phyloP scores from a whole-genome alignment of 2,113 vertebrate species.

The Hippocampus abdominalis region DNA sequence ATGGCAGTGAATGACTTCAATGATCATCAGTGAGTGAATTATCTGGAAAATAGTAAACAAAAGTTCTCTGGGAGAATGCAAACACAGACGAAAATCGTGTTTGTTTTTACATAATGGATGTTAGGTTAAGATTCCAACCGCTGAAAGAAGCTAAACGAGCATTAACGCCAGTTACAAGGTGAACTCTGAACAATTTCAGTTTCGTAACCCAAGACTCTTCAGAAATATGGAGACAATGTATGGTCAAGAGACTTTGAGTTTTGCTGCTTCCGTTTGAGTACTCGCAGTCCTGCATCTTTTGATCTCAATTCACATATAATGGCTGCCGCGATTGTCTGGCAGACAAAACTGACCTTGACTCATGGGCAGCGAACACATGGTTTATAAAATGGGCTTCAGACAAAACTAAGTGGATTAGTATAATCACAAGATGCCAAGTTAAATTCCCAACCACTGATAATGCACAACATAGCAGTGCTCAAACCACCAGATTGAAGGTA shows the following conservation, averaged over 20 bases:
- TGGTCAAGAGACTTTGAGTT: background rate
- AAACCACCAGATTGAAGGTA: background rate
- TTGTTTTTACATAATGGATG: background rate
- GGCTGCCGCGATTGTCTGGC: background rate
- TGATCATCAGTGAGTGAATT: background rate
- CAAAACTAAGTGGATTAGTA: conserved; percentile 43
- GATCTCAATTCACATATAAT: background rate
- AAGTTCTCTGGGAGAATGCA: background rate
- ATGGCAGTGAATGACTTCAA: background rate
- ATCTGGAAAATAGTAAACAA: background rate
- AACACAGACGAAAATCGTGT: background rate
- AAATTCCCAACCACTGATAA: conserved; percentile 38
- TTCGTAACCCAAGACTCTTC: background rate
- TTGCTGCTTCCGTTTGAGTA: background rate
- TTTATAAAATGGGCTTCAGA: conserved; percentile 46
- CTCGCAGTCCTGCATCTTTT: background rate
- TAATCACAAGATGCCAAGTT: conserved; percentile 29
- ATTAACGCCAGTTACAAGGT: background rate
- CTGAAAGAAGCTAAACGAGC: background rate
- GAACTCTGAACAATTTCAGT: background rate
- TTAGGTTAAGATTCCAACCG: background rate
- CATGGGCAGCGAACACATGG: conserved; percentile 18
- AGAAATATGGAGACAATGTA: background rate
- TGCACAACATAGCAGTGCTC: background rate
- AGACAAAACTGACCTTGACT: conserved; percentile 52